Evolutionary conservation across 2,888 invertebrate genomes (phyloP), one percentile per base, ranked within the genome.

Genomic region (Lycia hirtaria): DNA sequence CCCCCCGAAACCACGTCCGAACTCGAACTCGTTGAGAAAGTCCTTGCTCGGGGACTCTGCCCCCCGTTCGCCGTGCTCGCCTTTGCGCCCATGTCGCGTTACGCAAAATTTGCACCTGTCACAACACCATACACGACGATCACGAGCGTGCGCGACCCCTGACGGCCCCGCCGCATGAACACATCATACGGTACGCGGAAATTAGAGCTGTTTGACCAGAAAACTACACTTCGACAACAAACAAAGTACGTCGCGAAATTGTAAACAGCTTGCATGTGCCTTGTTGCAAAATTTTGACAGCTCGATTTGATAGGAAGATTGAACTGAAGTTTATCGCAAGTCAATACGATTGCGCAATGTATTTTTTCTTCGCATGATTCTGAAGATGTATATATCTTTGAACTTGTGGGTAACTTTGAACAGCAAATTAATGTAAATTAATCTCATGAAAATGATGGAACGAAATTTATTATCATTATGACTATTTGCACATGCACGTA

Each of bases 21-120:
- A 71, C 94, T 94, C 64, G 95, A 94, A 90, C 94, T 94, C 82
- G 93, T 95, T 52, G 96, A 96, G 86, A 96, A 96, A 83, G 95
- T 95, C 83, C 95, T 93, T 69, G 95, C 93, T 69, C 95, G 93
- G 75, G 95, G 95, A 92, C 95, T 95, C 88, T 95, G 95, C 78
- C 95, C 95, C 76, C 94, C 95, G 84, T 94, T 95, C 71, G 96
- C 95, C 71, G 96, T 96, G 87, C 96, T 96, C 77, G 96, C 94
- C 93, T 96, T 96, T 84, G 96, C 96, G 92, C 96, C 96, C 96
- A 97, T 97, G 73, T 76, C 78, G 87, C 77, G 86, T 89, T 87
- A 88, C 87, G 88, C 88, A 88, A 91, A 90, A 82, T 79, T 76
- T 76, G 68, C 83, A 83, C 83, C 81, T 78, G 86, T 82, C 84